phyloP scores from a whole-genome alignment of 2,888 invertebrate genomes.

The Itoplectis maculator region DNA sequence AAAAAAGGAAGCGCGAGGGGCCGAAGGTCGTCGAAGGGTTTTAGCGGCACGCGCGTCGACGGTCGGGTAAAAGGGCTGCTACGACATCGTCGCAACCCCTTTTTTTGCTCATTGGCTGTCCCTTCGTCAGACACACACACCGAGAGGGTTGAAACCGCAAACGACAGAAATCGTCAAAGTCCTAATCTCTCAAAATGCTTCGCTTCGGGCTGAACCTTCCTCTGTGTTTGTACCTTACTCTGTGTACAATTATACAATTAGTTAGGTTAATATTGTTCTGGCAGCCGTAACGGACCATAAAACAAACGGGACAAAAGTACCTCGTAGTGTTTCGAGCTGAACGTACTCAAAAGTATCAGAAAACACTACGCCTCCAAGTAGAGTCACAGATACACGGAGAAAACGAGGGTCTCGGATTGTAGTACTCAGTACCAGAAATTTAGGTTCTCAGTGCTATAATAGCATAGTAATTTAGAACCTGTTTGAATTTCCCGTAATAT shows the following conservation, averaged over 20 bases:
- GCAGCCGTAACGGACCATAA: constrained; percentile 82
- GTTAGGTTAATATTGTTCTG: constrained; percentile 80
- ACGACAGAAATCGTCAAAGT: constrained; percentile 65
- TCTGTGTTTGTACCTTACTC: constrained; percentile 62
- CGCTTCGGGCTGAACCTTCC: constrained; percentile 51
- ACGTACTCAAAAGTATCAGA: constrained; percentile 48
- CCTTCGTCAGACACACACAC: constrained; percentile 64
- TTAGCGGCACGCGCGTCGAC: constrained; percentile 63
- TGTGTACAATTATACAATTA: constrained; percentile 82
- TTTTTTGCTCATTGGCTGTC: constrained; percentile 66
- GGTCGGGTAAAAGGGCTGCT: constrained; percentile 59
- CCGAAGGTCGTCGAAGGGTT: constrained; percentile 51
- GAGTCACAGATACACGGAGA: constrained; percentile 31
- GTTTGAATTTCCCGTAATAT: no score
- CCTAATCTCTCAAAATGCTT: neutral
- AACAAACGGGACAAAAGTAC: constrained; percentile 77
- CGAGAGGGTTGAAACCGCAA: constrained; percentile 61
- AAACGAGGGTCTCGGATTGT: no score
- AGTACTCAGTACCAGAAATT: no score
- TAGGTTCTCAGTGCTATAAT: no score
- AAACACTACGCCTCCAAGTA: constrained; percentile 25
- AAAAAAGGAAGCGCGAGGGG: constrained; percentile 40
- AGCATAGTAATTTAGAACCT: no score
- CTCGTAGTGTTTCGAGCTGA: constrained; percentile 51
- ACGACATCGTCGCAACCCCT: constrained; percentile 67